Percentiles rank a stretch among this genome's conserved stretches.
Evolutionary conservation across 1,140 invertebrate species (phyloP).

Genomic region (Microplitis demolitor): DNA sequence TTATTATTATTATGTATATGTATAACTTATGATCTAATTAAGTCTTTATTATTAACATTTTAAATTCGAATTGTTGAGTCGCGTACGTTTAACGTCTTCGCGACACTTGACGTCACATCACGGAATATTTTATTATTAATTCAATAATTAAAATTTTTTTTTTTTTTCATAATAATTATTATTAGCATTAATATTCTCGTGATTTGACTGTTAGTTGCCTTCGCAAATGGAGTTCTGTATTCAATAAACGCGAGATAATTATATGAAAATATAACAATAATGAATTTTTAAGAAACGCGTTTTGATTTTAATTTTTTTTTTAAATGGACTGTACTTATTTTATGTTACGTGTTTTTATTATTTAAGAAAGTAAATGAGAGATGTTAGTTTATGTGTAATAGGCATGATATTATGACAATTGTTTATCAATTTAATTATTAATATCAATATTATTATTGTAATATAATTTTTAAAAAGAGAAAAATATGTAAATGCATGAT

Average conservation of each 20-base stretch:
- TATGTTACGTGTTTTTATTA: slow-evolving; percentile 33
- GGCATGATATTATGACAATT: slow-evolving; percentile 40
- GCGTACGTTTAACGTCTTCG: background rate
- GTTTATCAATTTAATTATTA: slow-evolving; percentile 48
- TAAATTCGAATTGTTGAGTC: background rate
- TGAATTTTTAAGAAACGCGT: slow-evolving; percentile 6
- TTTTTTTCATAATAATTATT: too few relatives aligned
- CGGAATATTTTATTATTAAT: background rate
- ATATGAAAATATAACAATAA: slow-evolving; percentile 8
- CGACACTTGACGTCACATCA: background rate
- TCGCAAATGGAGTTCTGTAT: background rate
- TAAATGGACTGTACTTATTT: slow-evolving; percentile 40
- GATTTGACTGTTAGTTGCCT: background rate
- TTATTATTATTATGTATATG: background rate
- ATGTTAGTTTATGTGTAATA: slow-evolving; percentile 26
- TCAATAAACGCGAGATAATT: background rate
- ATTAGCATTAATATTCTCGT: background rate
- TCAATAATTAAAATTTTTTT: background rate
- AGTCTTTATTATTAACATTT: too few relatives aligned
- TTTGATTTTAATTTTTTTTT: slow-evolving; percentile 16
- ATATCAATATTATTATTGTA: slow-evolving; percentile 11
- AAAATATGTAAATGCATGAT: slow-evolving; percentile 30
- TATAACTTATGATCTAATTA: too few relatives aligned
- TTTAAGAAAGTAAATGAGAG: slow-evolving; percentile 28
- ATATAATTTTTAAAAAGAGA: slow-evolving; percentile 12